A percentile compares a stretch with the other conserved stretches of the same genome.
Conservation (phyloP, 2,888 invertebrate species). For the Nomada flava region DNA sequence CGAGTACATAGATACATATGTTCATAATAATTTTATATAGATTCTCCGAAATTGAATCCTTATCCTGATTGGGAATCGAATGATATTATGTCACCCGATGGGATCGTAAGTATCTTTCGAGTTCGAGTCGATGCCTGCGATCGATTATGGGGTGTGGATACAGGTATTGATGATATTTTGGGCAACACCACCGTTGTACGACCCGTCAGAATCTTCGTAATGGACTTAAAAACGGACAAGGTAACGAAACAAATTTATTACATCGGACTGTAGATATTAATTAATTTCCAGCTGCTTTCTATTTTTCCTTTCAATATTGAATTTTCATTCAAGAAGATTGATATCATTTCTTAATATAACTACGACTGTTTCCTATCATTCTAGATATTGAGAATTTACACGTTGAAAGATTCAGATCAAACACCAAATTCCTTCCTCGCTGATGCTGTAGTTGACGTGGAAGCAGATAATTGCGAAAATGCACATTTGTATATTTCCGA, state of each 20-base stretch:
- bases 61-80: slow-evolving; percentile 93
- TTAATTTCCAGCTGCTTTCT: neutral
- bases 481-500: slow-evolving; percentile 93
- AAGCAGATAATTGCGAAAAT: slow-evolving; percentile 89
- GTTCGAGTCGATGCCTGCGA: slow-evolving; percentile 91
- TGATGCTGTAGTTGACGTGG: slow-evolving; percentile 90
- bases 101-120: slow-evolving; percentile 90
- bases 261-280: neutral
- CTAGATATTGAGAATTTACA: slow-evolving; percentile 87
- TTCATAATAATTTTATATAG: slow-evolving; percentile 24
- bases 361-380: neutral
- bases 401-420: slow-evolving; percentile 88
- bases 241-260: slow-evolving; percentile 77
- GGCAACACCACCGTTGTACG: slow-evolving; percentile 85
- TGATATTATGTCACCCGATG: slow-evolving; percentile 87
- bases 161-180: slow-evolving; percentile 91
- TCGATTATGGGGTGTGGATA: slow-evolving; percentile 93
- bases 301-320: neutral
- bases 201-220: slow-evolving; percentile 87
- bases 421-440: slow-evolving; percentile 93
- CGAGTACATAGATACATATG: neutral
- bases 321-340: neutral
- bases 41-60: slow-evolving; percentile 90
- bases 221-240: slow-evolving; percentile 91
- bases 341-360: neutral